Percentiles rank a stretch among this genome's conserved stretches.
These are phyloP conservation scores for Catocala nupta DNA, from an alignment of 2,888 invertebrate species.

Conservation along the genomic window DNA sequence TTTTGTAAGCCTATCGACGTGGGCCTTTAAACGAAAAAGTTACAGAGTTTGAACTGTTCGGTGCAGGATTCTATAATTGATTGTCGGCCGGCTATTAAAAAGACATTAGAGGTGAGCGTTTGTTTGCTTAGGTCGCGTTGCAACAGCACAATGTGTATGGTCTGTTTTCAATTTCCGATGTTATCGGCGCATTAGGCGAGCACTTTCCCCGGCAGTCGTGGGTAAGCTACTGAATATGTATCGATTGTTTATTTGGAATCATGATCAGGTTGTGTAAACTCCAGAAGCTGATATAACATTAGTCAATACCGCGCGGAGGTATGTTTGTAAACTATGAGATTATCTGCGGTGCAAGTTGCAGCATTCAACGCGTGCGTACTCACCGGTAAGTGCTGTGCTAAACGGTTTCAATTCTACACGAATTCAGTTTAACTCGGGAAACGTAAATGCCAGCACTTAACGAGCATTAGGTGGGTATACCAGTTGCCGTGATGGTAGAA, in stretches of 20 bases:
- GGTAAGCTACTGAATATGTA: conserved; percentile 47
- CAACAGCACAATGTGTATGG: conserved; percentile 34
- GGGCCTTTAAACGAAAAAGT: conserved; percentile 43
- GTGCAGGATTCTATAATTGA: conserved; percentile 57
- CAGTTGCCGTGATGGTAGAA: too few species aligned
- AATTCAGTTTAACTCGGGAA: conserved; percentile 26
- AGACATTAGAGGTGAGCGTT: conserved; percentile 57
- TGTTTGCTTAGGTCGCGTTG: conserved; percentile 44
- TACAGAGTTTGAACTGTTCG: conserved; percentile 45
- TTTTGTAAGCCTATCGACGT: conserved; percentile 23
- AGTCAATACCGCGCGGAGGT: conserved; percentile 18
- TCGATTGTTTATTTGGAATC: conserved; percentile 48
- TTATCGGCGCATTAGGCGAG: conserved; percentile 32
- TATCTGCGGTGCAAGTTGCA: conserved; percentile 18
- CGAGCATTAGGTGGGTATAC: too few species aligned
- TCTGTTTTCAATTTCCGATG: conserved; percentile 57
- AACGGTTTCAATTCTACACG: conserved; percentile 21
- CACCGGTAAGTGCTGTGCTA: conserved; percentile 11
- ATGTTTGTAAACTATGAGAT: conserved; percentile 36
- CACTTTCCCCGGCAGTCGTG: conserved; percentile 52
- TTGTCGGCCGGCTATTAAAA: conserved; percentile 63
- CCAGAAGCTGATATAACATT: conserved; percentile 18
- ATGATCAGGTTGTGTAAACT: conserved; percentile 38
- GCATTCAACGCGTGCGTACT: conserved; percentile 19
- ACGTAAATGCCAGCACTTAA: too few species aligned